Conservation (phyloP, 2,888 invertebrate genomes). For the Aquatica leii region DNA sequence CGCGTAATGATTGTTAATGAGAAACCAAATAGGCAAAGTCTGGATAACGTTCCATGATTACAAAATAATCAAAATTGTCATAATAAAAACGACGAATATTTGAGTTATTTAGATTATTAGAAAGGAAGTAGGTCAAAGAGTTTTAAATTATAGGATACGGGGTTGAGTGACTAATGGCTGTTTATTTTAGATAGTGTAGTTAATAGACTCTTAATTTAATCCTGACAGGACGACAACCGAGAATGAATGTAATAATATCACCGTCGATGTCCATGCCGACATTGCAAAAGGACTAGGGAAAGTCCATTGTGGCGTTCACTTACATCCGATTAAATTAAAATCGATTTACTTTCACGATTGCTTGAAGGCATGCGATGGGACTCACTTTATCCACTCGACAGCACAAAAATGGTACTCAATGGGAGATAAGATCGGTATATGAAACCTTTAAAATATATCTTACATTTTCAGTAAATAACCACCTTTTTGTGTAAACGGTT, state of each 20-base stretch:
- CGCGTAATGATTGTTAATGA: too few relatives aligned
- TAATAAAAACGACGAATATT: too few relatives aligned
- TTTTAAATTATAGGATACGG: too few relatives aligned
- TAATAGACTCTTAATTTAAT: conserved; percentile 22
- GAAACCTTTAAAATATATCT: background rate
- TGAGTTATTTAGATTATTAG: too few relatives aligned
- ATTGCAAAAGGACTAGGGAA: conserved; percentile 33
- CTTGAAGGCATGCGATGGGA: conserved; percentile 17
- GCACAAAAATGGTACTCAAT: conserved; percentile 4
- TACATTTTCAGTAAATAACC: background rate
- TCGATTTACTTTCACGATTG: conserved; percentile 35
- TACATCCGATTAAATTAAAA: conserved; percentile 46
- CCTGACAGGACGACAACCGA: conserved; percentile 13
- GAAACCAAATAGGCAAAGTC: too few relatives aligned
- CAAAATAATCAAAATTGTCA: too few relatives aligned
- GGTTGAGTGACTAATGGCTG: conserved; percentile 1
- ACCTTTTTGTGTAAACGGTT: background rate
- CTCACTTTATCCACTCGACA: conserved; percentile 3
- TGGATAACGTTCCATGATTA: too few relatives aligned
- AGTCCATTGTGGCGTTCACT: conserved; percentile 39
- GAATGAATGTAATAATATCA: conserved; percentile 41
- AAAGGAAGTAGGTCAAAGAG: too few relatives aligned
- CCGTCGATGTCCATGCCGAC: conserved; percentile 24
- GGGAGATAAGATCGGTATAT: background rate
- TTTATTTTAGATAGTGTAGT: conserved; percentile 18